Evolutionary conservation across 1,140 invertebrate genomes (phyloP).

Genomic region (Spodoptera litura): DNA sequence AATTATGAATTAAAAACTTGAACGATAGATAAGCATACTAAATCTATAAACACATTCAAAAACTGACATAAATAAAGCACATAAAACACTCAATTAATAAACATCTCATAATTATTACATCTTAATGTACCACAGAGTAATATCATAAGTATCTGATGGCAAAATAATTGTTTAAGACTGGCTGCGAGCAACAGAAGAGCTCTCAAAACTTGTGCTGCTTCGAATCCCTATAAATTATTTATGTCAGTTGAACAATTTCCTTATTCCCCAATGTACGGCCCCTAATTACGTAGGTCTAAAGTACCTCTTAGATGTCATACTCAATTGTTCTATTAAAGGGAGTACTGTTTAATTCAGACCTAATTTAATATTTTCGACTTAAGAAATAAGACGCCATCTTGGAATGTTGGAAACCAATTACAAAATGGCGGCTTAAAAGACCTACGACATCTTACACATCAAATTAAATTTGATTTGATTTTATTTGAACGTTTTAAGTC

Average conservation of each 20-base stretch:
- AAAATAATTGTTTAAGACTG: conserved; percentile 50
- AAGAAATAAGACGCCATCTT: background rate
- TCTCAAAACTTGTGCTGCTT: conserved; percentile 73
- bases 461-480: no score
- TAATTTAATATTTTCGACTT: conserved; percentile 46
- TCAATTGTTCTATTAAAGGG: conserved; percentile 63
- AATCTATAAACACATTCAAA: no score
- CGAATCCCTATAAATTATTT: conserved; percentile 82
- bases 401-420: conserved; percentile 1
- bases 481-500: no score
- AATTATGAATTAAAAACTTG: no score
- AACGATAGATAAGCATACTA: no score
- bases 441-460: no score
- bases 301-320: conserved; percentile 62
- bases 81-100: no score
- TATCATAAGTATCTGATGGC: conserved; percentile 48
- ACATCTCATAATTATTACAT: background rate
- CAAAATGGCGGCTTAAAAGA: background rate
- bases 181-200: conserved; percentile 65
- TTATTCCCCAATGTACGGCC: conserved; percentile 62
- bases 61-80: no score
- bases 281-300: conserved; percentile 77
- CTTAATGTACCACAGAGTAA: background rate
- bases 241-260: conserved; percentile 80
- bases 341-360: conserved; percentile 31